Conservation (phyloP, 2,888 invertebrate species). For the Luperina nickerlii region DNA sequence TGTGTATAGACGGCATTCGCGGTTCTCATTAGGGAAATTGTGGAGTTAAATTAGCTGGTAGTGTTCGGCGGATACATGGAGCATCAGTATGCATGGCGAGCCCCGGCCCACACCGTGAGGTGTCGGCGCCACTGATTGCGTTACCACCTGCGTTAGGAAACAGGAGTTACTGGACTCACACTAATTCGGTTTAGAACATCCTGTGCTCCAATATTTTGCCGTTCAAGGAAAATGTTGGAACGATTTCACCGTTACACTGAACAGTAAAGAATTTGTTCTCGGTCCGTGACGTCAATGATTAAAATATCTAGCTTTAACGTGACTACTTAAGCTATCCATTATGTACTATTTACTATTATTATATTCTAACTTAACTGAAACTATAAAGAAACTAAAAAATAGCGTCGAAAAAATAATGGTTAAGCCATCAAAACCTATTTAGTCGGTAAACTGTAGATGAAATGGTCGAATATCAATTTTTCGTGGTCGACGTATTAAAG, state of each 20-base stretch:
- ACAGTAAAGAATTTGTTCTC: not conserved
- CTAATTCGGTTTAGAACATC: constrained; percentile 47
- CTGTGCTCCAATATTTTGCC: not conserved
- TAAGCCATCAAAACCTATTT: constrained; percentile 24
- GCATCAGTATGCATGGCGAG: constrained; percentile 75
- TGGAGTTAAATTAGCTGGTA: constrained; percentile 70
- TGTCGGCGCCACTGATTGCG: constrained; percentile 75
- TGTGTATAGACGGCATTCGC: constrained; percentile 56
- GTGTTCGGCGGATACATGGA: constrained; percentile 52
- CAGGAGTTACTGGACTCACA: constrained; percentile 41
- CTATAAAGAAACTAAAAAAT: too few relatives aligned
- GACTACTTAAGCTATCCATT: not conserved
- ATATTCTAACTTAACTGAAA: too few relatives aligned
- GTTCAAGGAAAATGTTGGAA: constrained; percentile 2
- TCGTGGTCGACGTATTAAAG: constrained; percentile 52
- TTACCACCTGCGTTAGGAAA: constrained; percentile 69
- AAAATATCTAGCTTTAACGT: not conserved
- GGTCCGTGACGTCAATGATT: not conserved
- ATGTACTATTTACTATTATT: not conserved
- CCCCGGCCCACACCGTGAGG: constrained; percentile 59
- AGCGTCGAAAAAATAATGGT: constrained; percentile 6
- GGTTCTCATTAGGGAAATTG: constrained; percentile 72
- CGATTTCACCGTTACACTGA: not conserved
- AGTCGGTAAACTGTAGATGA: constrained; percentile 38
- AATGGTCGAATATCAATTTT: constrained; percentile 40